A percentile compares a stretch with the other conserved stretches of the same genome.
Conservation (phyloP, 2,797 vertebrate species). For the Sebastolobus altivelis region DNA sequence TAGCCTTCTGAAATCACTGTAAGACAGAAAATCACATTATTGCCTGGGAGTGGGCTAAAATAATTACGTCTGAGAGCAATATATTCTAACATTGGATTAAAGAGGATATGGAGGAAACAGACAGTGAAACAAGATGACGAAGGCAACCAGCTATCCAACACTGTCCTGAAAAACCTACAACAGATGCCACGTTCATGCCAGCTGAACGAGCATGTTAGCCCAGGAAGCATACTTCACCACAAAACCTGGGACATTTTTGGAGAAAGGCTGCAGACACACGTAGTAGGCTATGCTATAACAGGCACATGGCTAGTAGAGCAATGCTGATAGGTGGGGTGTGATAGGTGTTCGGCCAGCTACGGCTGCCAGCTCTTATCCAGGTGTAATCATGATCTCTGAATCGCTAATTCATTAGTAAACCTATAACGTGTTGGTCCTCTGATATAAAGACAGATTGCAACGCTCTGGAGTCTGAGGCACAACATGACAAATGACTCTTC, state of each 20-base stretch:
- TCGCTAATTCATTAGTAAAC: slow-evolving; percentile 60
- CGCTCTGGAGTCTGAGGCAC: slow-evolving; percentile 22
- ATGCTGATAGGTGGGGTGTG: neutral
- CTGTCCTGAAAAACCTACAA: slow-evolving; percentile 16
- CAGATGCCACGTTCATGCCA: slow-evolving; percentile 11
- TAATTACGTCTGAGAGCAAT: slow-evolving; percentile 66
- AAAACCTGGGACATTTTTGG: neutral
- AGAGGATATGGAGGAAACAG: slow-evolving; percentile 41
- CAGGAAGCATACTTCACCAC: neutral
- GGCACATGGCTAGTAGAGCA: neutral
- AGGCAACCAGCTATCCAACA: slow-evolving; percentile 8
- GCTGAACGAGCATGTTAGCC: neutral
- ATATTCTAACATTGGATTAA: slow-evolving; percentile 46
- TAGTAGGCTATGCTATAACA: neutral
- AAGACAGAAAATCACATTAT: slow-evolving; percentile 56
- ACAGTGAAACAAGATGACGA: slow-evolving; percentile 31
- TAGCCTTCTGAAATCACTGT: slow-evolving; percentile 47
- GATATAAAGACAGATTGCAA: slow-evolving; percentile 34
- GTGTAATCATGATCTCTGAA: slow-evolving; percentile 31
- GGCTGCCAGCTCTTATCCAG: slow-evolving; percentile 13
- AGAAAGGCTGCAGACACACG: slow-evolving; percentile 5
- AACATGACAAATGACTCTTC: slow-evolving; percentile 55
- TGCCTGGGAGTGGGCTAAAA: slow-evolving; percentile 42
- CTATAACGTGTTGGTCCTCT: slow-evolving; percentile 32
- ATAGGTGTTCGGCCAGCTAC: slow-evolving; percentile 16